Percentiles rank a stretch among this genome's conserved stretches.
Evolutionary conservation across 1,140 invertebrate species (phyloP).

Genomic region (Hormaphis cornu): DNA sequence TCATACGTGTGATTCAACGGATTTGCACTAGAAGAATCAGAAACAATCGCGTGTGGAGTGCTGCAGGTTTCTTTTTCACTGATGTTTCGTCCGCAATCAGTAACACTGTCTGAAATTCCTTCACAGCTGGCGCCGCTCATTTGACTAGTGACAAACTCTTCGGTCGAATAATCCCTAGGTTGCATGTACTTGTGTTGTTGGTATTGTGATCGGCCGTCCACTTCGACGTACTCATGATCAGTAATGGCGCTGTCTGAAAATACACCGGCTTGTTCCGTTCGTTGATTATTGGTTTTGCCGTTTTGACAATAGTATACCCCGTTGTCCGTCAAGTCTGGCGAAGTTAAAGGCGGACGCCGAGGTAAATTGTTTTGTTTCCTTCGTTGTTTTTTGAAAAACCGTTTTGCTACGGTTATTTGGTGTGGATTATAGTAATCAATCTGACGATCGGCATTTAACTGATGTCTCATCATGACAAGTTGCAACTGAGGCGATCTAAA

Average conservation of each 20-base stretch:
- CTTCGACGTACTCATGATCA: slow-evolving; percentile 28
- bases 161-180: slow-evolving; percentile 26
- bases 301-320: slow-evolving; percentile 15
- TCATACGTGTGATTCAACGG: slow-evolving; percentile 19
- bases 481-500: slow-evolving; percentile 59
- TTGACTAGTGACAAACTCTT: slow-evolving; percentile 34
- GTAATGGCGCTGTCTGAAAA: slow-evolving; percentile 14
- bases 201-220: slow-evolving; percentile 3
- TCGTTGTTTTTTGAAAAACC: slow-evolving; percentile 78
- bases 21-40: slow-evolving; percentile 27
- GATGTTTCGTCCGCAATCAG: slow-evolving; percentile 37
- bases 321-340: slow-evolving; percentile 13
- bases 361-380: slow-evolving; percentile 59
- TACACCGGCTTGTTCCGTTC: neutral
- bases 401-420: slow-evolving; percentile 81
- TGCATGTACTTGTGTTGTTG: slow-evolving; percentile 16
- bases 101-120: slow-evolving; percentile 30
- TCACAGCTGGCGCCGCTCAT: slow-evolving; percentile 33
- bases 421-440: slow-evolving; percentile 87
- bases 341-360: slow-evolving; percentile 23
- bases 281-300: slow-evolving; percentile 15
- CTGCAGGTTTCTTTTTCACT: slow-evolving; percentile 34
- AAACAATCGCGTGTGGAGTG: slow-evolving; percentile 31
- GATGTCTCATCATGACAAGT: slow-evolving; percentile 59
- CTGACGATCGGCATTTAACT: slow-evolving; percentile 43